Conservation (phyloP, 2,113 vertebrate species). For the Neodon shergylaensis region DNA sequence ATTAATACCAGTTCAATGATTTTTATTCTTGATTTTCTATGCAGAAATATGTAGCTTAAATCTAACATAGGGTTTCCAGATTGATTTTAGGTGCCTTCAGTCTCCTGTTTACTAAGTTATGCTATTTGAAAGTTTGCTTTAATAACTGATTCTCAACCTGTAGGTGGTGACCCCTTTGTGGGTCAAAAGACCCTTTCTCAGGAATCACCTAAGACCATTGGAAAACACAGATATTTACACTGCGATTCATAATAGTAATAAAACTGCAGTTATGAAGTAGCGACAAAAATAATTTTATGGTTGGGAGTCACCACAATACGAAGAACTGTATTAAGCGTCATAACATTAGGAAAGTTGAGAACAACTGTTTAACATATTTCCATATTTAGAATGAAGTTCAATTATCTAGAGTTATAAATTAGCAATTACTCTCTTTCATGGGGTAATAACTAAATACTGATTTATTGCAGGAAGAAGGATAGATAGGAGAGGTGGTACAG, state of each 20-base stretch:
- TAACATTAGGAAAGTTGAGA: neutral
- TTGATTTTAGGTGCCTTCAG: neutral
- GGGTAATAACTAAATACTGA: neutral
- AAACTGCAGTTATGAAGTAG: neutral
- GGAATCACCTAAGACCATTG: neutral
- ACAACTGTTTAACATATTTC: neutral
- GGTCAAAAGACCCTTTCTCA: neutral
- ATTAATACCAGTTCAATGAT: neutral
- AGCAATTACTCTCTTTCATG: neutral
- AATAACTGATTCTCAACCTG: neutral
- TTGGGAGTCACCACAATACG: neutral
- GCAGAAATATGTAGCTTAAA: neutral
- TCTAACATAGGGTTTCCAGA: neutral
- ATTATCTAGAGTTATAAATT: neutral
- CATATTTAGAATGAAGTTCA: neutral
- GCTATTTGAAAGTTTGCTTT: neutral
- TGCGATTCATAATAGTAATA: neutral
- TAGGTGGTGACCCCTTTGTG: neutral
- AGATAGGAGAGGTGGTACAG: neutral
- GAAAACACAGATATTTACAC: neutral
- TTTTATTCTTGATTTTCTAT: neutral
- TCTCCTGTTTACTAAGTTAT: slow-evolving; percentile 6
- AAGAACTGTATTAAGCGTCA: neutral
- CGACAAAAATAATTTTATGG: neutral
- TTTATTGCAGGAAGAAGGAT: neutral